Conservation (phyloP, 2,888 invertebrate genomes). For the Drosophila sordidula region DNA sequence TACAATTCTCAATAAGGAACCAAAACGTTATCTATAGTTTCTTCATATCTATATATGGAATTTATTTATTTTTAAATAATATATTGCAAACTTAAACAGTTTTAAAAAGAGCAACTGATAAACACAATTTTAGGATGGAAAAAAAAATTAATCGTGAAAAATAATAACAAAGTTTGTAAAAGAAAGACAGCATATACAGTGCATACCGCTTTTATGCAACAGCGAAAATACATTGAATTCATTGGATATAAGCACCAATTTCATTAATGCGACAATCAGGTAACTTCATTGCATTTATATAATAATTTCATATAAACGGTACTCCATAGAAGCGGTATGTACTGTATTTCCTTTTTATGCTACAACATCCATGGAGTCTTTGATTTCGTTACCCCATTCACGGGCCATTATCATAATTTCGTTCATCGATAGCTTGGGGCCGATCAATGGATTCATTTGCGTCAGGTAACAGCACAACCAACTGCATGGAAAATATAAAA, state of each 20-base stretch:
- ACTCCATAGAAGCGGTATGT: too few relatives aligned
- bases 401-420: constrained; percentile 83
- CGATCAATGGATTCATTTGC: constrained; percentile 83
- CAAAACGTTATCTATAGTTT: neutral
- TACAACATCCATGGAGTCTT: constrained; percentile 69
- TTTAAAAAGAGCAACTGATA: constrained; percentile 22
- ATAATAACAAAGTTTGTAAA: constrained; percentile 53
- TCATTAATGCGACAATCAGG: too few relatives aligned
- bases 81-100: constrained; percentile 38
- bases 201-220: too few relatives aligned
- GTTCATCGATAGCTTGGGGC: constrained; percentile 82
- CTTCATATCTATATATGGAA: constrained; percentile 37
- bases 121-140: constrained; percentile 29
- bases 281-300: too few relatives aligned
- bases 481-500: constrained; percentile 52
- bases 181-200: constrained; percentile 21
- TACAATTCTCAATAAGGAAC: neutral
- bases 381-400: constrained; percentile 82
- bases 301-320: too few relatives aligned
- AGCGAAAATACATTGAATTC: too few relatives aligned
- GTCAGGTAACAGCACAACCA: constrained; percentile 84
- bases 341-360: constrained; percentile 18
- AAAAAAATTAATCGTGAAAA: constrained; percentile 37
- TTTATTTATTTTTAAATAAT: constrained; percentile 50
- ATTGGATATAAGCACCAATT: too few relatives aligned